Evolutionary conservation across 2,113 vertebrate species (phyloP), one percentile per base, ranked within the genome.

Genomic region (Rutilus rutilus): DNA sequence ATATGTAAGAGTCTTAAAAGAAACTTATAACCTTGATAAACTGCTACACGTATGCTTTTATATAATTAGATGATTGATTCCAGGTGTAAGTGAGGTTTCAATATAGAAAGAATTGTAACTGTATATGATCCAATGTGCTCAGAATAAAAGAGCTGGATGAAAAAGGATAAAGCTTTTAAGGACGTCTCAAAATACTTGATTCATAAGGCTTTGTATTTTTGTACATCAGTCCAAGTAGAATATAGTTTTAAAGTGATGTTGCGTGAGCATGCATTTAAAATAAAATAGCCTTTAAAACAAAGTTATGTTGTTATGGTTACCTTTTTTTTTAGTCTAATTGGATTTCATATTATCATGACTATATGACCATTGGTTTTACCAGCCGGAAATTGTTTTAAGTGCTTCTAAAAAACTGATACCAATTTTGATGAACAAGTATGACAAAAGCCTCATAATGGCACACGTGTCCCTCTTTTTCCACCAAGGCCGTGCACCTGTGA

Each of bases 1-100:
- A 73, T 15, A 52, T 50, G 30, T 36, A 39, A 9, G 4, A 36
- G 57, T 19, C 50, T 83, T 57, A 39, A 71, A 33, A 33, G 12
- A 5, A 73, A 83, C 3, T n/a, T 83, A 15, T 73, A 73, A 73
- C 81, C 81, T 73, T 73, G 81, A 59, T 42, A 27, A 36, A n/a
- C 9, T 52, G 45, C 30, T 69, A 2, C 36, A 82, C 27, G 79
- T 82, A n/a, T 30, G 60, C 79, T 82, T 50, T 67, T 69, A 64
- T 52, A 81, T 67, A 50, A 21, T 50, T 47, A 82, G 25, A 82
- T 50, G 25, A 82, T 36, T 6, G 27, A 52, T 82, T 36, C 19
- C 62, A 69, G 19, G 62, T 52, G 27, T 14, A 10, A 52, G 25
- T 52, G 45, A 12, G 27, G 17, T 47, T 52, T 67, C 17, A 27